Evolutionary conservation across 2,113 vertebrate species (phyloP), one percentile per base, ranked within the genome.

Genomic region (Hydropotes inermis): DNA sequence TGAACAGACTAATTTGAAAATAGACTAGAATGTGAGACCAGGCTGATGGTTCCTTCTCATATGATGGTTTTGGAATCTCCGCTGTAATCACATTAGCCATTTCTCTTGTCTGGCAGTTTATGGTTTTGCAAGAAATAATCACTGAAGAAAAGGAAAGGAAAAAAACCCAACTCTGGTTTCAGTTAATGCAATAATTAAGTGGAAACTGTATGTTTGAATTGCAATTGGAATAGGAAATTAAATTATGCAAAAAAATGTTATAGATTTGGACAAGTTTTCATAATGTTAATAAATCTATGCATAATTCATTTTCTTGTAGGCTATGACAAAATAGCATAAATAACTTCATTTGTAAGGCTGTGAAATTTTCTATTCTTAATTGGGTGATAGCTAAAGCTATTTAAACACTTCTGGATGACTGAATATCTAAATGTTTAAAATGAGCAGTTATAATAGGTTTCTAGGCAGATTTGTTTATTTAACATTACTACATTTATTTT

Each of bases 251-350:
- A 96, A 87, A 97, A 94, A 58, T 91, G 76, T 93, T 97, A 93
- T 47, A 96, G 90, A 96, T 95, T 98, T 95, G 92, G 94, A 97
- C 97, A 97, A 60, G 36, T 97, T 98, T 98, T 97, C 96, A 87
- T 96, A 78, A 90, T 96, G 94, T 83, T 98, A 98, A 98, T 97
- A 98, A 97, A 97, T 95, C 88, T 96, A 94, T 97, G 94, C 98
- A 98, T 98, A 97, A 98, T 98, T 98, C 92, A 97, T 98, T 98
- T 98, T 95, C 97, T 98, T 98, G 94, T 98, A 96, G 97, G 87
- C 97, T 94, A 82, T 93, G 92, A 95, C 91, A 97, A 95, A 98
- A 97, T 89, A 94, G 88, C 97, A 97, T 93, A 91, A 97, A 97
- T 98, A 98, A 95, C 94, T 97, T 97, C 95, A 98, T 97, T 97